phyloP scores from a whole-genome alignment of 2,888 invertebrate genomes.

The Hemicrepidius hirtus region DNA sequence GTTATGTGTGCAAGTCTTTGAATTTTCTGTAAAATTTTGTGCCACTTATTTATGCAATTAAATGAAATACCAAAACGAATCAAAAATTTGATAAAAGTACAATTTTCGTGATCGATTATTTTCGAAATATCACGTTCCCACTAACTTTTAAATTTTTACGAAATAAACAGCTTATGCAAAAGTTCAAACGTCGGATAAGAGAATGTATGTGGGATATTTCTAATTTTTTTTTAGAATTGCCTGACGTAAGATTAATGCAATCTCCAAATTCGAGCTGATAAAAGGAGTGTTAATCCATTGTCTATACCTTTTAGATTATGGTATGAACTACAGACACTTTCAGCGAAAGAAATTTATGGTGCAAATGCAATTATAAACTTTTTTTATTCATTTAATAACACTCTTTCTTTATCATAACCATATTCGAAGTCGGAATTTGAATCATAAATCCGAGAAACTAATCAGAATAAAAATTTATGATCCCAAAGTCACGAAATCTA shows the following conservation, averaged over 20 bases:
- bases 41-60: too few species aligned
- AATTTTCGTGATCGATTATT: too few species aligned
- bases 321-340: not conserved
- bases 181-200: not conserved
- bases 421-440: not conserved
- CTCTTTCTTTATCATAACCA: not conserved
- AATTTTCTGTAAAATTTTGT: too few species aligned
- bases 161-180: not conserved
- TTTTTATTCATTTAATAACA: too few species aligned
- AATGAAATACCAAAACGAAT: too few species aligned
- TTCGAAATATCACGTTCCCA: too few species aligned
- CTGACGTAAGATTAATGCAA: not conserved
- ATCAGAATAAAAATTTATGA: too few species aligned
- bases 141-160: too few species aligned
- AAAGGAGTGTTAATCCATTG: not conserved
- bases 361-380: not conserved
- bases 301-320: not conserved
- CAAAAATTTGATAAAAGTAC: too few species aligned
- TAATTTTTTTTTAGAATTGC: not conserved
- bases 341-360: not conserved
- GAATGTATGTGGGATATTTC: conserved; percentile 3
- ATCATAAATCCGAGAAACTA: not conserved
- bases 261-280: not conserved
- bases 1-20: too few species aligned
- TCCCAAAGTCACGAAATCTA: too few species aligned